A percentile compares a stretch with the other conserved stretches of the same genome.
Conservation (phyloP, 2,797 vertebrate species). For the Coendou prehensilis region DNA sequence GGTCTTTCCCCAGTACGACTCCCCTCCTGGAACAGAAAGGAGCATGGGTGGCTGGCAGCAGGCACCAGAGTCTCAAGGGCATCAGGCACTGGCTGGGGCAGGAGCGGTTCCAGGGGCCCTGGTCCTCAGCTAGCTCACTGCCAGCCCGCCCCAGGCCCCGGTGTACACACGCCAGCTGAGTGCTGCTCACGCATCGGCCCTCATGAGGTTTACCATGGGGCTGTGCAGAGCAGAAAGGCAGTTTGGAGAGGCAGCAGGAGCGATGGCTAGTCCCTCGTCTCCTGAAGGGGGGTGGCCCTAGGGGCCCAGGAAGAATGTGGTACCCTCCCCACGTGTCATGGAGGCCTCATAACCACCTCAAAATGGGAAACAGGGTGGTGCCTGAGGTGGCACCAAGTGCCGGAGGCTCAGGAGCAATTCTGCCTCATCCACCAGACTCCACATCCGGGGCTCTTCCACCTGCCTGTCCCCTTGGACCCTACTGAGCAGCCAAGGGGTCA, state of each 20-base stretch:
- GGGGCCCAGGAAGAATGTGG: neutral
- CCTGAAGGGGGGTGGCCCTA: too few species aligned
- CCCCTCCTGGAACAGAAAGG: slow-evolving; percentile 91
- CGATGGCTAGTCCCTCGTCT: neutral
- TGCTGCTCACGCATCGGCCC: neutral
- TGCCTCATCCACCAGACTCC: neutral
- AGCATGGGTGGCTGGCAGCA: accelerated
- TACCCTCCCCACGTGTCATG: too few species aligned
- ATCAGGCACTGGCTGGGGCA: neutral
- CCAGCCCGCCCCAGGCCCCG: neutral
- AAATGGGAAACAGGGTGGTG: neutral
- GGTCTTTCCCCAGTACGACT: slow-evolving; percentile 96
- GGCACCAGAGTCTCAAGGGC: neutral
- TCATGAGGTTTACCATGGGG: neutral
- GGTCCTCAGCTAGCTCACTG: neutral
- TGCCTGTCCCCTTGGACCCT: neutral
- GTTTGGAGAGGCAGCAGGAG: neutral
- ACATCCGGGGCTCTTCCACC: neutral
- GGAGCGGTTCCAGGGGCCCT: neutral
- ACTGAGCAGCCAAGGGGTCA: neutral
- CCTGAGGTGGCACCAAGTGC: neutral
- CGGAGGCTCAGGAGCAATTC: too few species aligned
- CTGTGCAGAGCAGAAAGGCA: neutral
- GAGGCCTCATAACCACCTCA: too few species aligned
- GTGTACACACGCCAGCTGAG: neutral